phyloP scores from a whole-genome alignment of 2,888 invertebrate genomes.

The Artemia sinica region DNA sequence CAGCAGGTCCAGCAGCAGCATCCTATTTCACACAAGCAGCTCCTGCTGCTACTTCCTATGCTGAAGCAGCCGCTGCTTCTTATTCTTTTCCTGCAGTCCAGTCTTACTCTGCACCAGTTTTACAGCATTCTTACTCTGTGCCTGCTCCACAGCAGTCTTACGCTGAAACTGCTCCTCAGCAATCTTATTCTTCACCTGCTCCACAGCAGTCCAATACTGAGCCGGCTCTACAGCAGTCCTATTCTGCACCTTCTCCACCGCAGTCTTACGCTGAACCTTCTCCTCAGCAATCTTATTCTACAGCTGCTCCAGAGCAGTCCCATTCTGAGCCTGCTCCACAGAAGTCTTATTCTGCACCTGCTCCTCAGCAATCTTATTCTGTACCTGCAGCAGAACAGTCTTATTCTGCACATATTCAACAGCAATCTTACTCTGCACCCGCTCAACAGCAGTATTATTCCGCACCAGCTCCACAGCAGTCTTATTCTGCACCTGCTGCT shows the following conservation, averaged over 20 bases:
- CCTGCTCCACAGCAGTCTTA: not conserved
- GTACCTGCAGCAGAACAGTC: not conserved
- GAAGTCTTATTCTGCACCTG: conserved; percentile 15
- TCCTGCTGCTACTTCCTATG: conserved; percentile 18
- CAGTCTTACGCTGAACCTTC: not conserved
- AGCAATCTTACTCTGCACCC: not conserved
- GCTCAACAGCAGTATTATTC: not conserved
- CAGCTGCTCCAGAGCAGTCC: not conserved
- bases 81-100: conserved; percentile 12
- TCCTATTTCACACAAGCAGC: not conserved
- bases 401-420: conserved; percentile 14
- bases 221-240: not conserved
- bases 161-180: conserved; percentile 1
- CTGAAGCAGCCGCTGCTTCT: conserved; percentile 17
- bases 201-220: not conserved
- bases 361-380: not conserved
- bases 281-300: not conserved
- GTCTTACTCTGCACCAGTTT: conserved; percentile 17
- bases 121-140: not conserved
- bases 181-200: conserved; percentile 15
- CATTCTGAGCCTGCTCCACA: conserved; percentile 13
- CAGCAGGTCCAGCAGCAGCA: conserved; percentile 17
- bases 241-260: not conserved
- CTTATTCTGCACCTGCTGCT: conserved; percentile 17
- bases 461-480: not conserved